Evolutionary conservation across 1,140 invertebrate species (phyloP).

Genomic region (Palaemon carinicauda): DNA sequence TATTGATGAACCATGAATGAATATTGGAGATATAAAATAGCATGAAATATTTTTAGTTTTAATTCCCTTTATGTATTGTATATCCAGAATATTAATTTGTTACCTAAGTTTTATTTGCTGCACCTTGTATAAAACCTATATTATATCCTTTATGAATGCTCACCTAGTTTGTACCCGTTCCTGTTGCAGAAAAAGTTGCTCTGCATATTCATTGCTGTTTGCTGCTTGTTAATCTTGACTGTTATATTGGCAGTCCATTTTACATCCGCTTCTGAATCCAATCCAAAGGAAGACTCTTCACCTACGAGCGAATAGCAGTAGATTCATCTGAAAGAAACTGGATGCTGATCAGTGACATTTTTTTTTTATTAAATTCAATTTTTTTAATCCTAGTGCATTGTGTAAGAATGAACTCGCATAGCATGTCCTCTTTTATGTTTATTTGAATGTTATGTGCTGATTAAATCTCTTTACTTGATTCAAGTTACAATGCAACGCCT

Average conservation of each 20-base stretch:
- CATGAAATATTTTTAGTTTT: too few relatives aligned
- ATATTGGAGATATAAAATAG: too few relatives aligned
- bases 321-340: too few relatives aligned
- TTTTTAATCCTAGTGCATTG: too few relatives aligned
- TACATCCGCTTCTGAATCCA: background rate
- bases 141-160: background rate
- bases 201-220: conserved; percentile 25
- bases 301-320: background rate
- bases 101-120: background rate
- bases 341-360: too few relatives aligned
- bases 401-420: background rate
- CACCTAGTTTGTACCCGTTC: background rate
- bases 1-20: too few relatives aligned
- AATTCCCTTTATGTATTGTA: background rate
- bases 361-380: too few relatives aligned
- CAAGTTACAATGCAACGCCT: too few relatives aligned
- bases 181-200: conserved; percentile 29
- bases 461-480: too few relatives aligned
- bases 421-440: background rate
- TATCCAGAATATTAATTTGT: background rate
- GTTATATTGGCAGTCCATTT: conserved; percentile 31
- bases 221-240: conserved; percentile 6
- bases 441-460: background rate
- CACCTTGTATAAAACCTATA: background rate
- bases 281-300: background rate